Evolutionary conservation across 2,797 vertebrate genomes (phyloP).

Genomic region (Picus viridis): DNA sequence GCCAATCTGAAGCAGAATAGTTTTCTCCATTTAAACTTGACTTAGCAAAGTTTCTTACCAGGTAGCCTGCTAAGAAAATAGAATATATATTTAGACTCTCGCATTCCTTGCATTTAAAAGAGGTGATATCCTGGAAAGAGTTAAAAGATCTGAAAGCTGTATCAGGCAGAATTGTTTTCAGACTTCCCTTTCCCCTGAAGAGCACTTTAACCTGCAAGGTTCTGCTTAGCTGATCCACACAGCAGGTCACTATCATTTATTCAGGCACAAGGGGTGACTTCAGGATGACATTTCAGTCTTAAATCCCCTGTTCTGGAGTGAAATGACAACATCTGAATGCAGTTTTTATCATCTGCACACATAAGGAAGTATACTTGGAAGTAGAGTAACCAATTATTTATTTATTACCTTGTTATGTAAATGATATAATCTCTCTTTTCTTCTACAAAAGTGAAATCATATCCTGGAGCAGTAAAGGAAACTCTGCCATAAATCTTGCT

Average conservation of each 20-base stretch:
- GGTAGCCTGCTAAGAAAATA: not conserved
- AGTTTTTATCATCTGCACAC: constrained; percentile 49
- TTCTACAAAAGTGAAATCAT: constrained; percentile 73
- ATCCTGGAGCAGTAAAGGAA: constrained; percentile 66
- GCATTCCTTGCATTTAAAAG: not conserved
- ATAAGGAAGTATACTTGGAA: constrained; percentile 16
- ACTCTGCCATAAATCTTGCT: constrained; percentile 68
- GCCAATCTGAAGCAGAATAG: not conserved
- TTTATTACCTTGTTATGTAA: constrained; percentile 64
- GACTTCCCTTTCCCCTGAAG: constrained; percentile 39
- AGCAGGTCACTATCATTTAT: constrained; percentile 54
- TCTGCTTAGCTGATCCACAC: constrained; percentile 52
- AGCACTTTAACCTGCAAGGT: constrained; percentile 53
- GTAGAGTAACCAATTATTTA: constrained; percentile 39
- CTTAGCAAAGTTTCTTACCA: not conserved
- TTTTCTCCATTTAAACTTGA: not conserved
- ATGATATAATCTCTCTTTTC: constrained; percentile 65
- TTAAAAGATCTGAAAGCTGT: constrained; percentile 60
- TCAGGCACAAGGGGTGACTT: constrained; percentile 25
- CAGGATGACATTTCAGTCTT: constrained; percentile 46
- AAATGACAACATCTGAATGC: constrained; percentile 26
- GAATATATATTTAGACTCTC: not conserved
- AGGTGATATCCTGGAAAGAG: constrained; percentile 2
- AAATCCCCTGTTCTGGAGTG: constrained; percentile 25
- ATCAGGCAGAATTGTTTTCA: constrained; percentile 57